Evolutionary conservation across 2,888 invertebrate genomes (phyloP).

Genomic region (Plutella xylostella): DNA sequence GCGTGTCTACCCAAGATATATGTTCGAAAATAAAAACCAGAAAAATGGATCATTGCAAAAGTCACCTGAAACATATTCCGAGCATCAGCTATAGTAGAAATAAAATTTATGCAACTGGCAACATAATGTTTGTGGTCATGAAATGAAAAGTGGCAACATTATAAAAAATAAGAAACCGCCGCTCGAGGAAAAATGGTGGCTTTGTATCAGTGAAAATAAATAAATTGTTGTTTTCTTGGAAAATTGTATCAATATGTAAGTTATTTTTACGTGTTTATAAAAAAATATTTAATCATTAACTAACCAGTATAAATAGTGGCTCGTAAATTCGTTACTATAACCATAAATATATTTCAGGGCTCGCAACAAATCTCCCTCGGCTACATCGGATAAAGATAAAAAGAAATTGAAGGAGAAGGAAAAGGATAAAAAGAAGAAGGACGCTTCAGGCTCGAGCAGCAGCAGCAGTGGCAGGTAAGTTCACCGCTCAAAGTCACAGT

Average conservation of each 20-base stretch:
- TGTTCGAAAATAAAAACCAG: too few relatives aligned
- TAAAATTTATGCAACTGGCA: too few relatives aligned
- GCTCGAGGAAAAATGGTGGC: neutral
- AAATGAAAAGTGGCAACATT: neutral
- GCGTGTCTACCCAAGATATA: too few relatives aligned
- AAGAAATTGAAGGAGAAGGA: slow-evolving; percentile 73
- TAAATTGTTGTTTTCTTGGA: neutral
- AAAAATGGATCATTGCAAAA: too few relatives aligned
- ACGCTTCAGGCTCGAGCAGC: slow-evolving; percentile 81
- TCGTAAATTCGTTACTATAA: neutral
- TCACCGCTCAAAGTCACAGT: too few relatives aligned
- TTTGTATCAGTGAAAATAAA: neutral
- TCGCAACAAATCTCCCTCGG: slow-evolving; percentile 78
- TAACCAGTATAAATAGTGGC: neutral
- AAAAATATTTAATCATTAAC: too few relatives aligned
- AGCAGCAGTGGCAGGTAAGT: slow-evolving; percentile 79
- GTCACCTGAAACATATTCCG: too few relatives aligned
- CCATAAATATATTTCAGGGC: slow-evolving; percentile 75
- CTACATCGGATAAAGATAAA: slow-evolving; percentile 78
- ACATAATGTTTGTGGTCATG: too few relatives aligned
- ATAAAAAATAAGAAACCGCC: neutral
- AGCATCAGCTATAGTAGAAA: too few relatives aligned
- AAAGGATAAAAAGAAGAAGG: slow-evolving; percentile 73
- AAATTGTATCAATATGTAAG: slow-evolving; percentile 1
- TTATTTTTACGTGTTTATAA: neutral